A percentile compares a stretch with the other conserved stretches of the same genome.
Evolutionary conservation across 2,888 invertebrate genomes (phyloP).

Genomic region (Diogma glabrata): DNA sequence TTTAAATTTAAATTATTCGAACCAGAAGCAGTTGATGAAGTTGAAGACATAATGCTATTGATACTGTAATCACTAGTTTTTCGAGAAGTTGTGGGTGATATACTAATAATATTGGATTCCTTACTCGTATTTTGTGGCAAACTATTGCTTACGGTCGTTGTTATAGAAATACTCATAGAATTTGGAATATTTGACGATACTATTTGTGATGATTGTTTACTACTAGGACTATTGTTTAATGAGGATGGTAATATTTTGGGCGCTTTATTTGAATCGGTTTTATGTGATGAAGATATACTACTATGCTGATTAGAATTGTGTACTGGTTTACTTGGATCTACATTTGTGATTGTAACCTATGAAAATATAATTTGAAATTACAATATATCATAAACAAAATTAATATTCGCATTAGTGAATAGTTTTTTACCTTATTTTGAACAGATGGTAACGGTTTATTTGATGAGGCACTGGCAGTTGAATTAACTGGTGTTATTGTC

Average conservation of each 20-base stretch:
- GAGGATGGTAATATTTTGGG: background rate
- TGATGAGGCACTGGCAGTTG: constrained; percentile 4
- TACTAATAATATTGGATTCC: constrained; percentile 15
- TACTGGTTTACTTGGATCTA: constrained; percentile 2
- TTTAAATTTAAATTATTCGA: constrained; percentile 10
- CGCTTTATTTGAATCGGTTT: constrained; percentile 1
- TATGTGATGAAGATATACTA: background rate
- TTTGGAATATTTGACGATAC: background rate
- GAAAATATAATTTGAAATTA: constrained; percentile 8
- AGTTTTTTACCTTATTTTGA: constrained; percentile 10
- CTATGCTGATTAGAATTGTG: background rate
- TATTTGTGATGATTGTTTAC: background rate
- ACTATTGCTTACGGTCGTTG: background rate
- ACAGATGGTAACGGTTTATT: constrained; percentile 11
- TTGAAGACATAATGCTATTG: constrained; percentile 26
- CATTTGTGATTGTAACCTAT: constrained; percentile 11
- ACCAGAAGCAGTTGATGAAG: constrained; percentile 10
- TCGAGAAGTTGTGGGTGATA: constrained; percentile 17
- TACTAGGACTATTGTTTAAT: background rate
- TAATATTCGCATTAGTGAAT: background rate
- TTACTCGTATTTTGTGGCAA: background rate
- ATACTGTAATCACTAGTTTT: constrained; percentile 30
- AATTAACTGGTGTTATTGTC: constrained; percentile 12
- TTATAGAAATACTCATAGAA: background rate
- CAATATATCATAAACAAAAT: background rate